Base-by-base conservation (phyloP, 2,113 vertebrate genomes). In the Perccottus glenii region DNA sequence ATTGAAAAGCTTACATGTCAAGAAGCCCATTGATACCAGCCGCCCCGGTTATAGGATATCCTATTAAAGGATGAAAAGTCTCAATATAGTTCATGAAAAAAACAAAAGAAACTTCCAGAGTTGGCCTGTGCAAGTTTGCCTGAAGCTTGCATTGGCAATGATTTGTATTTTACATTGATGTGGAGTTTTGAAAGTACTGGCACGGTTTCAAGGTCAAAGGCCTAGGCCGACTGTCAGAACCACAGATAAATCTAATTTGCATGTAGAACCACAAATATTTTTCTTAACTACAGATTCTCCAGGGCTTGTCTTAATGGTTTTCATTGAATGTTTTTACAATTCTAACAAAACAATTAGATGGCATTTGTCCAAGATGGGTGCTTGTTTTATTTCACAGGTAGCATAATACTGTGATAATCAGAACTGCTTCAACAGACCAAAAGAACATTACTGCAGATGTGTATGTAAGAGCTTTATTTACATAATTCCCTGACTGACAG, bases 401-500 rank as follows among this genome's bases (percentile, higher is more conserved):
- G 19, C 19, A 27, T 27, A 27, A 27, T 27, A 27, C 19, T 27
- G 19, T 27, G 19, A 27, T 2, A 27, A 27, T 27, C 19, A 27
- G 19, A 27, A 27, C 19, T 27, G 19, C 19, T 27, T 27, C 19
- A 27, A 27, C n/a, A n/a, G n/a, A n/a, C 19, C 19, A 27, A 27
- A 27, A 27, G 19, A 27, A 27, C 19, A 27, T 27, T 47, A 61
- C 19, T 33, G 19, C 9, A 16, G 47, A 35, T 46, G 5, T 43
- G 9, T 50, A 5, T 40, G 11, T 46, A 5, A 19, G 14, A 67
- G 4, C 48, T 14, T 38, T 73, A 83, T 85, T 85, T 85, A 83
- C 85, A 82, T 84, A 79, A 75, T 73, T 76, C 40, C 43, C 48
- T 68, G 67, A 43, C 68, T 64, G 74, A 57, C 60, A 76, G 77